Base-by-base conservation (phyloP, 53 echinoderm and acorn worm genomes). In the Astropecten irregularis region DNA sequence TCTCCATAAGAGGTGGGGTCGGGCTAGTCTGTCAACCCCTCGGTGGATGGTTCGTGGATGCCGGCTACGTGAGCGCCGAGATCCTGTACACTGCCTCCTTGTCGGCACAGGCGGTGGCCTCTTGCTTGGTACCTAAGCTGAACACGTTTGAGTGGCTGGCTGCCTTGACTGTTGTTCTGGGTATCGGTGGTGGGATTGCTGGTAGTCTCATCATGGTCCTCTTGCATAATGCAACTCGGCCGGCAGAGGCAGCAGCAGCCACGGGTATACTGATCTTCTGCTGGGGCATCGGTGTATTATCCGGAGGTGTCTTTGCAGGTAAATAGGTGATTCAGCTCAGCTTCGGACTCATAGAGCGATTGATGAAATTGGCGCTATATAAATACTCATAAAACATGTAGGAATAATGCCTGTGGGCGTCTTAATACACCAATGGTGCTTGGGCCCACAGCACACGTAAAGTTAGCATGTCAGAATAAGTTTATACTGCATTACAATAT, bases 281-380 rank as follows among this genome's bases (percentile, higher is more conserved):
- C 34, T 52, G 49, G 49, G 51, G 71, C 8, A 0, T 71, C 34
- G 71, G 71, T 9, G 71, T 50, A 32, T n/a, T 71, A 16, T 6
- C 35, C 13, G 71, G 71, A 7, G 71, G 16, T 0, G 6, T 50
- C 9, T 18, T 71, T 30, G 20, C 71, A 71, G 71, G 71, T 71
- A n/a, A n/a, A n/a, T n/a, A n/a, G n/a, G n/a, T n/a, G n/a, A n/a
- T n/a, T n/a, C n/a, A n/a, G n/a, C n/a, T n/a, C n/a, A n/a, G n/a
- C n/a, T n/a, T n/a, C n/a, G n/a, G n/a, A n/a, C n/a, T n/a, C n/a
- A n/a, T n/a, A n/a, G n/a, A n/a, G n/a, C n/a, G n/a, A n/a, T n/a
- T n/a, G n/a, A n/a, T n/a, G n/a, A n/a, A n/a, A n/a, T n/a, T n/a
- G n/a, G n/a, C n/a, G n/a, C n/a, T n/a, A n/a, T n/a, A n/a, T n/a